phyloP scores from a whole-genome alignment of 2,113 vertebrate species.

The Ciconia boyciana region DNA sequence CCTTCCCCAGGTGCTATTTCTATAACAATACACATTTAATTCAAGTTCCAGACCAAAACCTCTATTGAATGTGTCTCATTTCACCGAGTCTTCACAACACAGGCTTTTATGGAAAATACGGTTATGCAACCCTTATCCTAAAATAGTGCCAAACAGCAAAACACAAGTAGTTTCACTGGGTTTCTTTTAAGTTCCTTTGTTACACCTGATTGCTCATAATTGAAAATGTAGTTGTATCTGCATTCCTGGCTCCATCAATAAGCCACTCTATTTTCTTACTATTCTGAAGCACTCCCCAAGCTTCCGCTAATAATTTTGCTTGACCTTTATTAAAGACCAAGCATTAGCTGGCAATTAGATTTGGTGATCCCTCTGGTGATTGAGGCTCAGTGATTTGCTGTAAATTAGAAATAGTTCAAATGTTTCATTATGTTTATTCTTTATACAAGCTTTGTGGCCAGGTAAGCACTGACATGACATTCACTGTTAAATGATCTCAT shows the following conservation, averaged over 20 bases:
- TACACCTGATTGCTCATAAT: neutral
- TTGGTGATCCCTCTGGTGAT: slow-evolving; percentile 20
- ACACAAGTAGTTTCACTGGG: neutral
- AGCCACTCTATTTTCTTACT: slow-evolving; percentile 5
- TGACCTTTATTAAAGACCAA: slow-evolving; percentile 60
- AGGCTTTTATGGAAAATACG: neutral
- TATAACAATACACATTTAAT: neutral
- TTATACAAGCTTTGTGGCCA: slow-evolving; percentile 32
- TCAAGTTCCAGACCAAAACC: neutral
- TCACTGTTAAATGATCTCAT: slow-evolving; percentile 56
- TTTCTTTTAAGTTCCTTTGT: neutral
- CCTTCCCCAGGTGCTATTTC: neutral
- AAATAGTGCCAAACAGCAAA: neutral
- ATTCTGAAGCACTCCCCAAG: neutral
- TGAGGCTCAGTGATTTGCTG: slow-evolving; percentile 21
- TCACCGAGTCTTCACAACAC: neutral
- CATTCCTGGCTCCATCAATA: neutral
- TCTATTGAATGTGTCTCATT: neutral
- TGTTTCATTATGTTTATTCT: slow-evolving; percentile 43
- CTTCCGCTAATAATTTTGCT: slow-evolving; percentile 39
- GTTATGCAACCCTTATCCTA: neutral
- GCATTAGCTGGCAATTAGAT: slow-evolving; percentile 40
- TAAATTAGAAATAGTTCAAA: slow-evolving; percentile 28
- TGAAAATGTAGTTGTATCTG: neutral
- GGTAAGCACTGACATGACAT: slow-evolving; percentile 49